Conservation (phyloP, 2,888 invertebrate species). For the Alcis repandata region DNA sequence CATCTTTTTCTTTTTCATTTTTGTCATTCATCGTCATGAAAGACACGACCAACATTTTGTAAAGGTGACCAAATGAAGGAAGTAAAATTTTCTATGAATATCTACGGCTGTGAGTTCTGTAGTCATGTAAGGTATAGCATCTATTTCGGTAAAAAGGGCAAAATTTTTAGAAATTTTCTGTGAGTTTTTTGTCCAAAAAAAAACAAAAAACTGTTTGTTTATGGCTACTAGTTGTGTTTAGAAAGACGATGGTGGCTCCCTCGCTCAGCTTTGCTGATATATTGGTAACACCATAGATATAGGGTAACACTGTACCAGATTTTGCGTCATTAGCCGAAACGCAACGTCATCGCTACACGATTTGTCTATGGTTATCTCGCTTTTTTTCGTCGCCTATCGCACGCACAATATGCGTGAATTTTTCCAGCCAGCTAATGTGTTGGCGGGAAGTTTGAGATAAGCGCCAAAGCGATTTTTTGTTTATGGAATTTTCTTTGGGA, state of each 20-base stretch:
- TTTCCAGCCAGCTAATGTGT: constrained; percentile 79
- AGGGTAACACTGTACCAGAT: constrained; percentile 59
- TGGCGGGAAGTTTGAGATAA: constrained; percentile 81
- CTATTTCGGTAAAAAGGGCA: too few species aligned
- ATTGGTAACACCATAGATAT: too few species aligned
- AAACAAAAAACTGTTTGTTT: too few species aligned
- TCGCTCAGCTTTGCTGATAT: not conserved
- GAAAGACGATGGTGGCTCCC: not conserved
- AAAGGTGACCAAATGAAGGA: not conserved
- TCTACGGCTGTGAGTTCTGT: not conserved
- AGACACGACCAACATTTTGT: constrained; percentile 53
- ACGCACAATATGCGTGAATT: constrained; percentile 82
- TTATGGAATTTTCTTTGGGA: constrained; percentile 44
- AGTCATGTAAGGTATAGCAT: too few species aligned
- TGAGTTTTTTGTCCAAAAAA: too few species aligned
- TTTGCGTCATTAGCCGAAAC: constrained; percentile 80
- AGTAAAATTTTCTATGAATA: not conserved
- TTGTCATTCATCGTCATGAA: constrained; percentile 72
- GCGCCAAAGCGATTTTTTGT: constrained; percentile 72
- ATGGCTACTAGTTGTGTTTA: not conserved
- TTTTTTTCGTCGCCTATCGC: constrained; percentile 76
- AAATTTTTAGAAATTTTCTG: too few species aligned
- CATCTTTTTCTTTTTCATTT: constrained; percentile 65
- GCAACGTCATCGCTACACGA: constrained; percentile 80
- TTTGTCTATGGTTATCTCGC: constrained; percentile 84